Percentiles rank a stretch among this genome's conserved stretches.
Conservation (phyloP, 2,888 invertebrate genomes). For the Liopterus haemorrhoidalis region DNA sequence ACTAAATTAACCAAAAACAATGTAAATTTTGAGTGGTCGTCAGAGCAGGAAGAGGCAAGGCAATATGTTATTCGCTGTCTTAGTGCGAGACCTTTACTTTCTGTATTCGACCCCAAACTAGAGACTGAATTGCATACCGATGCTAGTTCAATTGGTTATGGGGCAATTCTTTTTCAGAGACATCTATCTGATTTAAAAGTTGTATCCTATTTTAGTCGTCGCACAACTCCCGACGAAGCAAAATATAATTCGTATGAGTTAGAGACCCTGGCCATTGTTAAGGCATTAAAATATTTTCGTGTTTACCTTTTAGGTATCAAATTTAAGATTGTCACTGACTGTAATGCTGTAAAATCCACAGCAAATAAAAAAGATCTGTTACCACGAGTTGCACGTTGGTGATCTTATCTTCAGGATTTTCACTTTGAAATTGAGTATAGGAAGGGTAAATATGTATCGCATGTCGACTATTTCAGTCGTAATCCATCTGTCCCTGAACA, state of each 20-base stretch:
- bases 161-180: constrained; percentile 35
- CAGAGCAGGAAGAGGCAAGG: constrained; percentile 27
- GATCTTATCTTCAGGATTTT: constrained; percentile 34
- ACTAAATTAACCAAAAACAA: constrained; percentile 23
- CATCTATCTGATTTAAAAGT: constrained; percentile 25
- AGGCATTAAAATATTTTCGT: constrained; percentile 33
- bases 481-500: no score
- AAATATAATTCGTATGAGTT: constrained; percentile 36
- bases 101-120: constrained; percentile 30
- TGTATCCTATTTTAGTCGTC: constrained; percentile 34
- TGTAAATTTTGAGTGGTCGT: constrained; percentile 25
- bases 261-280: constrained; percentile 37
- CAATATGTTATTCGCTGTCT: constrained; percentile 25
- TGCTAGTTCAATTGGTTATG: constrained; percentile 33
- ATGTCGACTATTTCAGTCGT: constrained; percentile 32
- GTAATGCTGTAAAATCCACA: constrained; percentile 35
- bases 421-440: constrained; percentile 29
- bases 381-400: constrained; percentile 37
- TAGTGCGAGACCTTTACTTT: constrained; percentile 31
- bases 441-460: constrained; percentile 26
- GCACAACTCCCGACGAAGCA: constrained; percentile 31
- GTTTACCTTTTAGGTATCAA: constrained; percentile 32
- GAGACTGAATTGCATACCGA: constrained; percentile 35
- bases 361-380: constrained; percentile 34
- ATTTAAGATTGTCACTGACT: constrained; percentile 37